Conservation (phyloP, 2,113 vertebrate genomes). For the Tragelaphus buxtoni region DNA sequence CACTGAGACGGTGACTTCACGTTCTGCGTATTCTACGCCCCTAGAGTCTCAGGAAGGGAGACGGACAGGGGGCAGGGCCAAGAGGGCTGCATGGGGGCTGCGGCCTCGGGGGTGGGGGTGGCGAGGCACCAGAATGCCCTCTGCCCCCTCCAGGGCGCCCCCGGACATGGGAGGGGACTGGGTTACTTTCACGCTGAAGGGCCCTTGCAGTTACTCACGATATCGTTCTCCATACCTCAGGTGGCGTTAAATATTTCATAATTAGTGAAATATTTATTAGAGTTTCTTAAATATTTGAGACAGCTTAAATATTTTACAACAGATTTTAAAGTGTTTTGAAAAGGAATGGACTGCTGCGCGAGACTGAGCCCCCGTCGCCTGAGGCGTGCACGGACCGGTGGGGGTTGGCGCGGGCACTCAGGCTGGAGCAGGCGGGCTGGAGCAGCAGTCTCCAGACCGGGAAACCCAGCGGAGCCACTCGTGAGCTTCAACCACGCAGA, state of each 20-base stretch:
- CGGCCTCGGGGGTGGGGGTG: rapidly evolving
- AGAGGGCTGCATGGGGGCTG: neutral
- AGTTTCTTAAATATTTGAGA: constrained; percentile 56
- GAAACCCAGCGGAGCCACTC: rapidly evolving
- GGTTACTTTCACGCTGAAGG: neutral
- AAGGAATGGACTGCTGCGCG: neutral
- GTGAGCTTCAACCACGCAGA: neutral
- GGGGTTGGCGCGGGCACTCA: rapidly evolving
- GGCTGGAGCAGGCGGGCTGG: rapidly evolving
- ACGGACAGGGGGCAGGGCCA: rapidly evolving
- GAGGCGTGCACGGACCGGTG: neutral
- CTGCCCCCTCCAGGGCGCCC: neutral
- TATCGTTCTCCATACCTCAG: neutral
- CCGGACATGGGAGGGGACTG: rapidly evolving
- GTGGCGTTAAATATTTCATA: constrained; percentile 46
- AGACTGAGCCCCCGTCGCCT: rapidly evolving
- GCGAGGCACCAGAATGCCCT: rapidly evolving
- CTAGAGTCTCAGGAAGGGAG: too few relatives aligned
- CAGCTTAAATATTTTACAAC: constrained; percentile 51
- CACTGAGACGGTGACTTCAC: rapidly evolving
- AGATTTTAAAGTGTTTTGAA: constrained; percentile 39
- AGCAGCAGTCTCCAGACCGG: rapidly evolving
- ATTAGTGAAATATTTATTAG: constrained; percentile 63
- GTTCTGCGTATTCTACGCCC: rapidly evolving
- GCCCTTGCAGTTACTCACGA: neutral